Evolutionary conservation across 2,797 vertebrate genomes (phyloP).

Genomic region (Sebastes taczanowskii): DNA sequence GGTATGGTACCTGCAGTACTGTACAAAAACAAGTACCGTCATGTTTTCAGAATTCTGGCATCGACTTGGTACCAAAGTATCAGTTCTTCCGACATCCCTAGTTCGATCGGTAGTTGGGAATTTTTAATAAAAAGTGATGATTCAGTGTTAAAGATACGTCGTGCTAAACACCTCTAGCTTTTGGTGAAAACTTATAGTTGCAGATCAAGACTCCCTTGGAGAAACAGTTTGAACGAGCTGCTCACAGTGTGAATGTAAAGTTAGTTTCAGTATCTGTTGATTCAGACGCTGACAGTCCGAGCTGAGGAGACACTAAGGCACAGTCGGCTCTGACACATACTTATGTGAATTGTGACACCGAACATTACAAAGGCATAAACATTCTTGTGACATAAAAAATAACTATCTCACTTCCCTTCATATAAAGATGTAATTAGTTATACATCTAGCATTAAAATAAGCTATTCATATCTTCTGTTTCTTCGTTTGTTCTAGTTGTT

Average conservation of each 20-base stretch:
- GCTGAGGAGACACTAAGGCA: conserved; percentile 4
- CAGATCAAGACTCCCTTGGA: neutral
- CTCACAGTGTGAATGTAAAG: neutral
- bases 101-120: neutral
- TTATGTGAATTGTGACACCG: neutral
- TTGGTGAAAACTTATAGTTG: neutral
- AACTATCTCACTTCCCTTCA: neutral
- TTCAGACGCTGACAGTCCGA: neutral
- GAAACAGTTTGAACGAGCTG: neutral
- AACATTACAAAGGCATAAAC: conserved; percentile 13
- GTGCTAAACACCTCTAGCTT: neutral
- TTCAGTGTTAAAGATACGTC: neutral
- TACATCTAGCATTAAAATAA: conserved; percentile 29
- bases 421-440: conserved; percentile 36
- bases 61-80: too few species aligned
- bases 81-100: neutral
- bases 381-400: conserved; percentile 20
- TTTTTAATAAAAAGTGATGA: neutral
- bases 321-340: neutral
- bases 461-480: conserved; percentile 15
- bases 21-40: too few species aligned
- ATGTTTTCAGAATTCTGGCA: too few species aligned
- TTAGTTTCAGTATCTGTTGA: neutral
- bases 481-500: conserved; percentile 27
- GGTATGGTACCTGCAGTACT: too few species aligned